Evolutionary conservation across 2,113 vertebrate species (phyloP), one percentile per base, ranked within the genome.

Genomic region (Dasyprocta punctata): DNA sequence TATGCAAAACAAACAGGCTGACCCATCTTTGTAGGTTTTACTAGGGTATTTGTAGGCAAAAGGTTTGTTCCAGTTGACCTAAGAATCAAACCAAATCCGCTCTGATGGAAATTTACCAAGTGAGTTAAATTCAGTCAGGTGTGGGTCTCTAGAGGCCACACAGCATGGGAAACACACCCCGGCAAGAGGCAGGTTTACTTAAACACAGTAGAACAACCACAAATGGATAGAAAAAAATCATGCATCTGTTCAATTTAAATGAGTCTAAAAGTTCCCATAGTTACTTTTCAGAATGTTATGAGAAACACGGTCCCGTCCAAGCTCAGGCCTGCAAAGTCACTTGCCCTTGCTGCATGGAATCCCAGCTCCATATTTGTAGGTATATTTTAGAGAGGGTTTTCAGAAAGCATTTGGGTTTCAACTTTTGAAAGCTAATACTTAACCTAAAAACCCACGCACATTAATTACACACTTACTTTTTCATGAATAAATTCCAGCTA

Each of bases 251-350:
- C 92, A 89, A 47, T 11, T 93, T 89, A 81, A 92, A 92, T 22
- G 88, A 85, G 84, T 87, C 33, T 86, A 86, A 77, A 96, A 96
- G 69, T 96, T 96, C 88, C 85, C 82, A 88, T 26, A 92, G 77
- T 93, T 85, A 92, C 93, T 94, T 96, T 88, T 91, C 84, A 88
- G 95, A 97, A 89, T 91, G 90, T 89, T 94, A 67, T 86, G 90
- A 96, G 95, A 95, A 97, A 95, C 60, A 84, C 0, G 49, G 90
- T 54, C 85, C 65, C 78, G 85, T 96, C 94, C 95, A 97, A 97
- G 94, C 65, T 36, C 52, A 38, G 65, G 61, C 82, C 89, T 95
- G 65, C 87, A 89, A 81, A 97, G 80, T 33, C 65, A 82, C 44
- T 86, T 44, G 56, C 85, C 22, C 54, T 93, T 78, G 88, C 75